Evolutionary conservation across 2,797 vertebrate genomes (phyloP).

Genomic region (Ctenochaetus hawaiiensis): DNA sequence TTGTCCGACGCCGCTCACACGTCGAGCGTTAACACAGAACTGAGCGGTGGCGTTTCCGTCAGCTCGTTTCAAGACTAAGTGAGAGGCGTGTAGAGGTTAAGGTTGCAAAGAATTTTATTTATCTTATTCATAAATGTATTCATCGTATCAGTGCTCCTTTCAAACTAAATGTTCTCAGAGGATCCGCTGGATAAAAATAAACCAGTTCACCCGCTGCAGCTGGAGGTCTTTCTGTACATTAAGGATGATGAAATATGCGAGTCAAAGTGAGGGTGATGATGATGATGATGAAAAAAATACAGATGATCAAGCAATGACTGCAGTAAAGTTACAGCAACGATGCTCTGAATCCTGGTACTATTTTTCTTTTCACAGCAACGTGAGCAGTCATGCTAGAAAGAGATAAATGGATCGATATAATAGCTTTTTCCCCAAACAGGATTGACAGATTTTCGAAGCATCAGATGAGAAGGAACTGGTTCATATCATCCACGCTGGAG

Average conservation of each 20-base stretch:
- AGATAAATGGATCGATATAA: too few species aligned
- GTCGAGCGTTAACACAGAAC: conserved; percentile 17
- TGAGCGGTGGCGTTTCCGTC: conserved; percentile 16
- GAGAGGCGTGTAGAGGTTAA: conserved; percentile 31
- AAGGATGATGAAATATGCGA: background rate
- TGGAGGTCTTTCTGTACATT: background rate
- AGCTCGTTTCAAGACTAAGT: conserved; percentile 11
- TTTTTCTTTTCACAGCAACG: too few species aligned
- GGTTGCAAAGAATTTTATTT: conserved; percentile 2
- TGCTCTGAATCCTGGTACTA: too few species aligned
- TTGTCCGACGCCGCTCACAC: conserved; percentile 10
- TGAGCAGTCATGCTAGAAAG: too few species aligned
- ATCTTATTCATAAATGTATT: conserved; percentile 23
- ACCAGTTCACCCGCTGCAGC: background rate
- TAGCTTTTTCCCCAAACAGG: too few species aligned
- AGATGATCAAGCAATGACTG: too few species aligned
- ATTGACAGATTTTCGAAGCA: too few species aligned
- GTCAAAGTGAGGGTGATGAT: background rate
- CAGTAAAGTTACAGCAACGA: too few species aligned
- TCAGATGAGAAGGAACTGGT: too few species aligned
- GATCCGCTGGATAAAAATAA: conserved; percentile 1
- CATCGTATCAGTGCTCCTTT: conserved; percentile 45
- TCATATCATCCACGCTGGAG: too few species aligned
- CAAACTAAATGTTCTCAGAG: conserved; percentile 29
- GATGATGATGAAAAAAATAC: background rate